Evolutionary conservation across 2,888 invertebrate species (phyloP), one percentile per base, ranked within the genome.

Genomic region (Drepana falcataria): DNA sequence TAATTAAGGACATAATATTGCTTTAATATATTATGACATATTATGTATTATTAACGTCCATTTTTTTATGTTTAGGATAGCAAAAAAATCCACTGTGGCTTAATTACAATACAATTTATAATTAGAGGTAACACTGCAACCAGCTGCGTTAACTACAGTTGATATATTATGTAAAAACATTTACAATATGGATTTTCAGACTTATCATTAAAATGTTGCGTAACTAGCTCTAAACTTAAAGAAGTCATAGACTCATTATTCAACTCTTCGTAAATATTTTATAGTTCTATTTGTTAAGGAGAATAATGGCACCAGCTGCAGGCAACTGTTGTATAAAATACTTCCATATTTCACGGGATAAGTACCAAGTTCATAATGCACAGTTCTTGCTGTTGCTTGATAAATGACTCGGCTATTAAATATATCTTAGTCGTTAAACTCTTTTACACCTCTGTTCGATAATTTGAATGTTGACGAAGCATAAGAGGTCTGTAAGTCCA

Each of bases 291-390:
- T 51, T 40, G 34, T 51, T 41, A 41, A 35, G 37, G 33, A 51
- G 41, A 41, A 51, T 9, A 37, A 51, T 51, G 51, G 41, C 41
- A 51, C 40, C 40, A 41, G 51, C 51, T 51, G 44, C 44, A 41
- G 35, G 63, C 60, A 61, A 47, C 53, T 44, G 53, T 62, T 49
- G 54, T 63, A 64, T 63, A 63, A 69, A 66, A 68, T 65, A 64
- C 60, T 40, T 52, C 58, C 54, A 67, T 69, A 68, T 69, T 64
- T 69, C 60, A 69, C 52, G 51, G 56, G 61, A 60, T 69, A 62
- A 69, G 65, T 60, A 69, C 59, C 58, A 7, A 47, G 61, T 58
- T 60, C 63, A 62, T 63, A 66, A 69, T 69, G 65, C 67, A 64
- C 59, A 59, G 65, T 69, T 51, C 61, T 60, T 61, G 57, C 60